phyloP scores from a whole-genome alignment of 2,797 vertebrate species.

The Astyanax mexicanus region DNA sequence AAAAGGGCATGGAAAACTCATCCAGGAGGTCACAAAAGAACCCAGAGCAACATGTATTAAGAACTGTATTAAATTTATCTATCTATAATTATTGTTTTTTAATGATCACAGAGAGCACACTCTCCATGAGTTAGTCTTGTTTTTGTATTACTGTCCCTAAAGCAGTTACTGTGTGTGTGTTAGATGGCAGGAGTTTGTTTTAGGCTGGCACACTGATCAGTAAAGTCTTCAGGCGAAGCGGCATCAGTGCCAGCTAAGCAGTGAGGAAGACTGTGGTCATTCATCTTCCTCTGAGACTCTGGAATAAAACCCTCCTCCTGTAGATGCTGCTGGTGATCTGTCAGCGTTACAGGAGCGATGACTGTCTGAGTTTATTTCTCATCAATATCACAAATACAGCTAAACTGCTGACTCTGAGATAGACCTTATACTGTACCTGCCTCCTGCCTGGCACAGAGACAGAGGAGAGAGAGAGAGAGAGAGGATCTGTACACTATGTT shows the following conservation, averaged over 20 bases:
- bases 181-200: not conserved
- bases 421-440: conserved; percentile 53
- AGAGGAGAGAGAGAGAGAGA: not conserved
- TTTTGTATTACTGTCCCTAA: too few relatives aligned
- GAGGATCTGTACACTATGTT: too few relatives aligned
- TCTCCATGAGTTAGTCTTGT: too few relatives aligned
- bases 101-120: too few relatives aligned
- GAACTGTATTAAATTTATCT: too few relatives aligned
- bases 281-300: conserved; percentile 58
- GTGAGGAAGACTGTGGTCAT: conserved; percentile 46
- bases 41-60: too few relatives aligned
- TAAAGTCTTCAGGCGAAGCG: conserved; percentile 59
- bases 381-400: conserved; percentile 67
- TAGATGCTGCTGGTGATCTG: conserved; percentile 63
- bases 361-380: conserved; percentile 67
- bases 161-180: too few relatives aligned
- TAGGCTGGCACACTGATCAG: conserved; percentile 58
- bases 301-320: conserved; percentile 66
- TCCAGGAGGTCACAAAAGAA: too few relatives aligned
- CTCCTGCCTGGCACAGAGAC: conserved; percentile 4
- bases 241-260: conserved; percentile 57
- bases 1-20: too few relatives aligned
- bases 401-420: conserved; percentile 72
- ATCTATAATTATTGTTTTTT: too few relatives aligned
- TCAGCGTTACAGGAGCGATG: conserved; percentile 61